These are phyloP conservation scores for Esperia sulphurella DNA, from an alignment of 2,888 invertebrate species.

Conservation along the genomic window DNA sequence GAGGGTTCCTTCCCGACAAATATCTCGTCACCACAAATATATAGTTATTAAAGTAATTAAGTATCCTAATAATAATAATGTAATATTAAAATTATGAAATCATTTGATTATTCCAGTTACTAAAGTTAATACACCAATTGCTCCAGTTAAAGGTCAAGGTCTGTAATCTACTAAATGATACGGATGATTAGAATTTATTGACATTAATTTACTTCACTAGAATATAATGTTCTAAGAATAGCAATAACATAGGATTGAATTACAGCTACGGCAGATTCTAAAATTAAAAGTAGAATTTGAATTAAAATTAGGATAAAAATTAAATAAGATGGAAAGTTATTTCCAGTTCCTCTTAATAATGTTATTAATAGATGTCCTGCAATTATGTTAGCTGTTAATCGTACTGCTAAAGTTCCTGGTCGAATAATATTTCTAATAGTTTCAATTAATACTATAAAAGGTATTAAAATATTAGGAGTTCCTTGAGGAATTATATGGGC, in stretches of 20 bases:
- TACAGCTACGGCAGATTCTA: slow-evolving; percentile 81
- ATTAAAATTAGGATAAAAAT: slow-evolving; percentile 53
- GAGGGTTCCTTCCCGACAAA: slow-evolving; percentile 82
- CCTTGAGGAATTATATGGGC: slow-evolving; percentile 84
- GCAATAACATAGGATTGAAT: slow-evolving; percentile 85
- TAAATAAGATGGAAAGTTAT: slow-evolving; percentile 34
- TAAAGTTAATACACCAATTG: slow-evolving; percentile 78
- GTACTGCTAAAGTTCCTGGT: slow-evolving; percentile 83
- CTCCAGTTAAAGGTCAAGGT: slow-evolving; percentile 81
- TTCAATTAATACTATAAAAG: slow-evolving; percentile 62
- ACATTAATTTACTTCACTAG: slow-evolving; percentile 83
- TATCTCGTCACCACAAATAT: slow-evolving; percentile 85
- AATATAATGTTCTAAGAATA: slow-evolving; percentile 82
- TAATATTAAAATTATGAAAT: slow-evolving; percentile 78
- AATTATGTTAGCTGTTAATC: slow-evolving; percentile 88
- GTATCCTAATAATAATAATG: slow-evolving; percentile 73
- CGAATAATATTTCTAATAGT: slow-evolving; percentile 85
- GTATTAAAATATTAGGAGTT: slow-evolving; percentile 81
- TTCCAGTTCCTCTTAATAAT: slow-evolving; percentile 66
- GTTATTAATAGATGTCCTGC: slow-evolving; percentile 85
- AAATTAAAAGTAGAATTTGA: slow-evolving; percentile 73
- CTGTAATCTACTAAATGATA: slow-evolving; percentile 83
- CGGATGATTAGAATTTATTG: slow-evolving; percentile 77
- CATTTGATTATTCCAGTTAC: slow-evolving; percentile 80
- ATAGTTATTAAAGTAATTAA: slow-evolving; percentile 69